These are phyloP conservation scores for Dasypus novemcinctus DNA, from an alignment of 2,113 vertebrate genomes.

Conservation along the genomic window DNA sequence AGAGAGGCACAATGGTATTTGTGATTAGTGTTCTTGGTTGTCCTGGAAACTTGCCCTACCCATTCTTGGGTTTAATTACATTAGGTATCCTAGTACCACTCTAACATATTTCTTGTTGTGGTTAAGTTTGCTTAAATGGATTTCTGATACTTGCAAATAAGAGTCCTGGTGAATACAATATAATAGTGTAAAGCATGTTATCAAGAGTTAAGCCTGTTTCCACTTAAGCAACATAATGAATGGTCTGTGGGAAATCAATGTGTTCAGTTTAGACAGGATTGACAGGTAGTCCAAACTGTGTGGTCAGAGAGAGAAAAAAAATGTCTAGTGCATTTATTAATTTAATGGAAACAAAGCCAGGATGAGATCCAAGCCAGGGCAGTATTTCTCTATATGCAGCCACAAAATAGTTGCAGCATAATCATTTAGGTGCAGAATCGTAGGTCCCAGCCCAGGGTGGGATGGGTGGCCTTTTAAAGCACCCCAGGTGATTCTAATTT, in stretches of 20 bases:
- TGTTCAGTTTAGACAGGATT: neutral
- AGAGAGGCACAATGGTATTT: neutral
- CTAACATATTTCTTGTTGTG: neutral
- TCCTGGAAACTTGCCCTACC: neutral
- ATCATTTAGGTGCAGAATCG: neutral
- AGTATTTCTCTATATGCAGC: neutral
- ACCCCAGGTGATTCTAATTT: neutral
- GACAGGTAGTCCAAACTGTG: neutral
- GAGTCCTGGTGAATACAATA: neutral
- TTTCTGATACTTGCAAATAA: neutral
- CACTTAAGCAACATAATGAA: neutral
- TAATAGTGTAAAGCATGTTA: neutral
- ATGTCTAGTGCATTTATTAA: neutral
- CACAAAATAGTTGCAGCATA: neutral
- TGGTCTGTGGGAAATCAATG: neutral
- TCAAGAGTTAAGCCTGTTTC: neutral
- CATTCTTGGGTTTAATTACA: neutral
- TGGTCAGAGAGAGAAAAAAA: neutral
- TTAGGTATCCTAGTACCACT: neutral
- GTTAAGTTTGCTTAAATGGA: neutral
- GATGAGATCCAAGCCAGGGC: neutral
- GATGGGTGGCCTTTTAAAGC: too few relatives aligned
- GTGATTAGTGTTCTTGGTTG: neutral
- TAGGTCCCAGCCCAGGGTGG: neutral
- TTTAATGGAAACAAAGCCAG: neutral